These are phyloP conservation scores for Paracanthobrama guichenoti DNA, from an alignment of 2,113 vertebrate species.

Conservation along the genomic window DNA sequence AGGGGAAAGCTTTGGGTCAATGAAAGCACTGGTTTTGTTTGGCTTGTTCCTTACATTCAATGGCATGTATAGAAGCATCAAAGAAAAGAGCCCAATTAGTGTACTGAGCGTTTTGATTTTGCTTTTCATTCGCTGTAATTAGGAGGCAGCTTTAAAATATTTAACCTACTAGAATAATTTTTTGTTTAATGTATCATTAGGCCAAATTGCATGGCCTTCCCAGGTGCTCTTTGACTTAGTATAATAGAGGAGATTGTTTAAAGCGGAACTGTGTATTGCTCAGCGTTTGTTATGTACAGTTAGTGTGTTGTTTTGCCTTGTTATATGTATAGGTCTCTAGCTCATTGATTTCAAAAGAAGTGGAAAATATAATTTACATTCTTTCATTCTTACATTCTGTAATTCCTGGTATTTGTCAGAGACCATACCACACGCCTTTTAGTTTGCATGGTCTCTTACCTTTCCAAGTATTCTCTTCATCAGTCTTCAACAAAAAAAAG, in stretches of 20 bases:
- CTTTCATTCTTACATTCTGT: not conserved
- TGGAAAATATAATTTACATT: too few relatives aligned
- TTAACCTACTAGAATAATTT: slow-evolving; percentile 71
- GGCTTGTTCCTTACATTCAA: slow-evolving; percentile 74
- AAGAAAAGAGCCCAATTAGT: slow-evolving; percentile 78
- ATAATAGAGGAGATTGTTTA: slow-evolving; percentile 62
- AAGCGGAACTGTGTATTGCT: slow-evolving; percentile 58
- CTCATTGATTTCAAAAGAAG: slow-evolving; percentile 11
- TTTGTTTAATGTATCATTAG: slow-evolving; percentile 75
- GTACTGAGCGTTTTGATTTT: slow-evolving; percentile 67
- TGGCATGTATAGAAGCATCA: slow-evolving; percentile 68
- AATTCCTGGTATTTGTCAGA: not conserved
- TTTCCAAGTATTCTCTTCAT: too few relatives aligned
- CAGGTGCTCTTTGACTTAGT: slow-evolving; percentile 70
- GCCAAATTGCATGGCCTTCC: slow-evolving; percentile 64
- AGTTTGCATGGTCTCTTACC: not conserved
- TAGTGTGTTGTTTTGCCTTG: slow-evolving; percentile 10
- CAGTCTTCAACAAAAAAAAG: too few relatives aligned
- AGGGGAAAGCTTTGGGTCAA: slow-evolving; percentile 73
- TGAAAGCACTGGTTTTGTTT: slow-evolving; percentile 76
- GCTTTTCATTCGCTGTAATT: slow-evolving; percentile 73
- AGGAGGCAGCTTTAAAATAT: slow-evolving; percentile 67
- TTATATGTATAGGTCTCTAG: slow-evolving; percentile 20
- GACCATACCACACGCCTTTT: not conserved
- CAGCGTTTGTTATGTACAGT: slow-evolving; percentile 51